phyloP scores from a whole-genome alignment of 1,140 invertebrate species.

The Leptopilina boulardi region DNA sequence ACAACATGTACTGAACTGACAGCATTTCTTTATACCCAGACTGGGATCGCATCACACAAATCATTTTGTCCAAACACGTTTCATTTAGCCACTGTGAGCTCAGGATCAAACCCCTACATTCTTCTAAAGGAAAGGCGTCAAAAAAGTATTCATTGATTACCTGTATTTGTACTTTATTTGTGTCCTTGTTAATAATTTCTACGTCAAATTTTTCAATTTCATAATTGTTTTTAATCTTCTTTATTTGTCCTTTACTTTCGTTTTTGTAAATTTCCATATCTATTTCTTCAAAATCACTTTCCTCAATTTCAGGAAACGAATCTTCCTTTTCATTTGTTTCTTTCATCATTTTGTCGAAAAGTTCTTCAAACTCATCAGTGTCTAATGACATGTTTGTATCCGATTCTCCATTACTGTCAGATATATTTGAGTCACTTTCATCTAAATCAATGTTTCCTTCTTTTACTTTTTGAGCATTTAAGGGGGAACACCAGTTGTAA shows the following conservation, averaged over 20 bases:
- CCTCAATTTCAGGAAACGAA: neutral
- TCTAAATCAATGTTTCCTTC: neutral
- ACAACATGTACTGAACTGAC: slow-evolving; percentile 38
- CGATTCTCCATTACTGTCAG: no score
- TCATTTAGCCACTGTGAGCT: slow-evolving; percentile 21
- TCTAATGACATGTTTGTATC: no score
- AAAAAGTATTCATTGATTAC: neutral
- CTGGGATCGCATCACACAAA: slow-evolving; percentile 32
- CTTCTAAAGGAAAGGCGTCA: neutral
- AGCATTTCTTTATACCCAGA: slow-evolving; percentile 23
- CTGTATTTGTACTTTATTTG: neutral
- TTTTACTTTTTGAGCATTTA: slow-evolving; percentile 40
- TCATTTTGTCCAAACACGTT: slow-evolving; percentile 32
- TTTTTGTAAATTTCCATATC: neutral
- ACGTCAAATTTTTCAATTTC: neutral
- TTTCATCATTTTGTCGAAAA: neutral
- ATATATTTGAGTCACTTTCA: no score
- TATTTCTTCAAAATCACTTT: no score
- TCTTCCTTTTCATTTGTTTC: neutral
- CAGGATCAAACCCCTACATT: slow-evolving; percentile 11
- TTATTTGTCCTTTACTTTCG: neutral
- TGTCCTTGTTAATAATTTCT: slow-evolving; percentile 19
- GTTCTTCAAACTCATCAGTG: no score
- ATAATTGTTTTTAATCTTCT: neutral
- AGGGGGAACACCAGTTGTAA: no score